Conservation (phyloP, 1,140 invertebrate genomes). For the Drosophila neocordata region DNA sequence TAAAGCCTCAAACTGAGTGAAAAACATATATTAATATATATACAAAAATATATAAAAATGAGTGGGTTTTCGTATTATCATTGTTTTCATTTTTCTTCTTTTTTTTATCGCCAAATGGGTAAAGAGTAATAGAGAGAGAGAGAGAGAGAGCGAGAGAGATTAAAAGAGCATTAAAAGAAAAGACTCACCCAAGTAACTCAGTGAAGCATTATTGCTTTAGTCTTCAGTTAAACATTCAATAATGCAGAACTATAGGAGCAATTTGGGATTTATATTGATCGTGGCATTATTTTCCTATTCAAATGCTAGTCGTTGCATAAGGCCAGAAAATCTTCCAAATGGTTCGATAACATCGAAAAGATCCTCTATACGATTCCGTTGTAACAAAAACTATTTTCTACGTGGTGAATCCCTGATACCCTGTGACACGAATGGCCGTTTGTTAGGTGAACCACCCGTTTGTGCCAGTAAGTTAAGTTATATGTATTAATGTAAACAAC, state of each 20-base stretch:
- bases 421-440: constrained; percentile 22
- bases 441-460: constrained; percentile 42
- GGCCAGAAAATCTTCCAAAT: constrained; percentile 8
- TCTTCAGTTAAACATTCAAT: neutral
- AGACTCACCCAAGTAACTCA: neutral
- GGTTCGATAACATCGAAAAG: neutral
- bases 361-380: constrained; percentile 28
- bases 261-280: neutral
- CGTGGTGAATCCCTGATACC: neutral
- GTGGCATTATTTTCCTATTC: neutral
- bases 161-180: neutral
- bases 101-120: too few relatives aligned
- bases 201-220: neutral
- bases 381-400: constrained; percentile 13
- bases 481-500: neutral
- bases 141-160: neutral
- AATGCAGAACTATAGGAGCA: neutral
- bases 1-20: too few relatives aligned
- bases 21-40: too few relatives aligned
- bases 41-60: too few relatives aligned
- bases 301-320: constrained; percentile 26
- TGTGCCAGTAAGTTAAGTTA: constrained; percentile 65
- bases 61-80: too few relatives aligned
- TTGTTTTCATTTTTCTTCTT: too few relatives aligned
- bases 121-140: neutral